These are phyloP conservation scores for Megastigmus dorsalis DNA, from an alignment of 2,888 invertebrate species.

Conservation along the genomic window DNA sequence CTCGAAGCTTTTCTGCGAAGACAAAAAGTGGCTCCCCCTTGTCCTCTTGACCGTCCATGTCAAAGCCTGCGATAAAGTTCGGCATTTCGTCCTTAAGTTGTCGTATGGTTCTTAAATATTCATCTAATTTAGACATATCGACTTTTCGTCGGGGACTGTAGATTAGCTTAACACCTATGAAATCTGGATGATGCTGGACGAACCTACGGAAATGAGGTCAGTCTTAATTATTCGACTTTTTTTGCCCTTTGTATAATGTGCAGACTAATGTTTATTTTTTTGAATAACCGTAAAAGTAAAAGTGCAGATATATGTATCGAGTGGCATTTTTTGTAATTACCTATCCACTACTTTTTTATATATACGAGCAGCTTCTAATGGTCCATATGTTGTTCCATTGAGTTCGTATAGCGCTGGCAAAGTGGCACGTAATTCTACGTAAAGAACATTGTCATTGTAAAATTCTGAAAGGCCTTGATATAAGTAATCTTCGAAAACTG, in stretches of 20 bases:
- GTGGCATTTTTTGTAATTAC: no score
- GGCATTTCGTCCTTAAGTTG: constrained; percentile 77
- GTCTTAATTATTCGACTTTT: neutral
- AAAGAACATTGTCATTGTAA: constrained; percentile 82
- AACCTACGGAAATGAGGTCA: constrained; percentile 74
- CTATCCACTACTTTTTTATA: constrained; percentile 77
- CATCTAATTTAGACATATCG: constrained; percentile 69
- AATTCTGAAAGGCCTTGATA: constrained; percentile 80
- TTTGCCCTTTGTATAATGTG: neutral
- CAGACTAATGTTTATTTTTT: neutral
- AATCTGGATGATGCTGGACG: constrained; percentile 78
- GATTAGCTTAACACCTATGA: constrained; percentile 83
- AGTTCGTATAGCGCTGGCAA: constrained; percentile 81
- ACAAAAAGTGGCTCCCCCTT: constrained; percentile 79
- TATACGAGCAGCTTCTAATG: constrained; percentile 77
- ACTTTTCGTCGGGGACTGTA: constrained; percentile 80
- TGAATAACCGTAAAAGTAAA: no score
- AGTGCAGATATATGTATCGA: no score
- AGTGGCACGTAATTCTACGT: constrained; percentile 81
- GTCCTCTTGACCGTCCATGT: constrained; percentile 89
- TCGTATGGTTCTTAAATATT: constrained; percentile 65
- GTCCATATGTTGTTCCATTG: constrained; percentile 78
- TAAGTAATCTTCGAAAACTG: constrained; percentile 81
- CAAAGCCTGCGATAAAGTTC: constrained; percentile 84
- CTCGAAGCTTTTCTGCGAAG: constrained; percentile 78